These are phyloP conservation scores for Neomorphus geoffroyi DNA, from an alignment of 2,797 vertebrate genomes.

Conservation along the genomic window DNA sequence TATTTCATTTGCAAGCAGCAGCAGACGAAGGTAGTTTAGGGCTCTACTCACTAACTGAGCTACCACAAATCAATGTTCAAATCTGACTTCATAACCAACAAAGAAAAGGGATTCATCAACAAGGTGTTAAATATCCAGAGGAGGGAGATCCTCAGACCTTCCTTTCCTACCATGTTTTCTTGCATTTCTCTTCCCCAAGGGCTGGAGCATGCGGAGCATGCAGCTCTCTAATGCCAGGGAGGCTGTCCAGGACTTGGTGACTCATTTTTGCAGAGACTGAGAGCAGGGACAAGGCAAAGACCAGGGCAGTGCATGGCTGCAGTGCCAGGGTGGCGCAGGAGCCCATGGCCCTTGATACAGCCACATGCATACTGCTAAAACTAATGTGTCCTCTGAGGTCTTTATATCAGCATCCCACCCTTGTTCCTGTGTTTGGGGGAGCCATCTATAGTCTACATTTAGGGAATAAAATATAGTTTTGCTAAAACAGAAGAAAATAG, in stretches of 20 bases:
- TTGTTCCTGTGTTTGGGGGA: fast-evolving
- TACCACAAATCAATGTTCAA: not conserved
- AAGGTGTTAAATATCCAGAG: not conserved
- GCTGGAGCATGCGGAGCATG: not conserved
- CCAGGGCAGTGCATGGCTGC: fast-evolving
- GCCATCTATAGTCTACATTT: fast-evolving
- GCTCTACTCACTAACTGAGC: not conserved
- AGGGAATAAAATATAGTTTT: not conserved
- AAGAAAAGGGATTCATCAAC: not conserved
- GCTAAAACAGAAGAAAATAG: not conserved
- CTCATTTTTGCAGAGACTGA: not conserved
- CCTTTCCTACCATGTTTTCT: not conserved
- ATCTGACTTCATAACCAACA: not conserved
- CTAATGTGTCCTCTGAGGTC: fast-evolving
- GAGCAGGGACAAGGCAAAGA: not conserved
- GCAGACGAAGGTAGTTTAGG: not conserved
- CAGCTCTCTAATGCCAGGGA: not conserved
- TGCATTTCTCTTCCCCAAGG: not conserved
- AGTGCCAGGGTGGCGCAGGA: not conserved
- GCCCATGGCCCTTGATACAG: no score
- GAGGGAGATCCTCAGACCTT: not conserved
- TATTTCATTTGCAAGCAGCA: not conserved
- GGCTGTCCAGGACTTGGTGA: not conserved
- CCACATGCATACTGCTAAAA: fast-evolving
- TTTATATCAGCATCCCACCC: not conserved